Conservation (phyloP, 1,140 invertebrate genomes). For the Zaprionus gabonicus region DNA sequence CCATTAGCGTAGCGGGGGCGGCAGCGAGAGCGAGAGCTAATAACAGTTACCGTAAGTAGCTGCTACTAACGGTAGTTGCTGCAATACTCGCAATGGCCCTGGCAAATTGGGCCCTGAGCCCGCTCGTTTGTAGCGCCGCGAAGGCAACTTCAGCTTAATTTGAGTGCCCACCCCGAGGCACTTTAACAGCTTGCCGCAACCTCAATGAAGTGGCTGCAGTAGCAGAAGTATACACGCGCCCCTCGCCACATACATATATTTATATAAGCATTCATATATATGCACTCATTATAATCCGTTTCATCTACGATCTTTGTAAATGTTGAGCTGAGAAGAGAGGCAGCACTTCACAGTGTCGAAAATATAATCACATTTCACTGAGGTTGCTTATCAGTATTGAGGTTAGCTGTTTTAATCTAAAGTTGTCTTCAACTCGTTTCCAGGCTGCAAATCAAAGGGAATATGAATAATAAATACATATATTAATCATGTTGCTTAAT, state of each 20-base stretch:
- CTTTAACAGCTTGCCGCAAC: neutral
- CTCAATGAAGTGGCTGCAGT: neutral
- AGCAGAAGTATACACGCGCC: neutral
- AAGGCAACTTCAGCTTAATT: neutral
- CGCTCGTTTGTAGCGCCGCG: neutral
- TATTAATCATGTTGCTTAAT: no score
- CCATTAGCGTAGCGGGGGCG: slow-evolving; percentile 19
- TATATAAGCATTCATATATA: neutral
- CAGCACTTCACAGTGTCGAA: no score
- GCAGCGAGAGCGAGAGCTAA: slow-evolving; percentile 22
- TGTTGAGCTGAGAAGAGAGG: neutral
- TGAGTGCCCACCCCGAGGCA: neutral
- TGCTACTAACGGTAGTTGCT: slow-evolving; percentile 20
- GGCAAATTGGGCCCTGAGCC: slow-evolving; percentile 16
- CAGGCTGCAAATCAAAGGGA: no score
- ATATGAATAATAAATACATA: no score
- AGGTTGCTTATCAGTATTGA: no score
- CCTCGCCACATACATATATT: neutral
- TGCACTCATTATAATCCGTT: neutral
- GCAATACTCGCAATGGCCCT: slow-evolving; percentile 2
- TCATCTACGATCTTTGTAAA: neutral
- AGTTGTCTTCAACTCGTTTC: no score
- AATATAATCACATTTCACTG: no score
- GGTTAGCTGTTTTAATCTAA: no score
- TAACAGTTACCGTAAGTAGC: slow-evolving; percentile 39